Percentiles rank a stretch among this genome's conserved stretches.
phyloP scores from a whole-genome alignment of 2,888 invertebrate species.

The Drosophila macrothrix region DNA sequence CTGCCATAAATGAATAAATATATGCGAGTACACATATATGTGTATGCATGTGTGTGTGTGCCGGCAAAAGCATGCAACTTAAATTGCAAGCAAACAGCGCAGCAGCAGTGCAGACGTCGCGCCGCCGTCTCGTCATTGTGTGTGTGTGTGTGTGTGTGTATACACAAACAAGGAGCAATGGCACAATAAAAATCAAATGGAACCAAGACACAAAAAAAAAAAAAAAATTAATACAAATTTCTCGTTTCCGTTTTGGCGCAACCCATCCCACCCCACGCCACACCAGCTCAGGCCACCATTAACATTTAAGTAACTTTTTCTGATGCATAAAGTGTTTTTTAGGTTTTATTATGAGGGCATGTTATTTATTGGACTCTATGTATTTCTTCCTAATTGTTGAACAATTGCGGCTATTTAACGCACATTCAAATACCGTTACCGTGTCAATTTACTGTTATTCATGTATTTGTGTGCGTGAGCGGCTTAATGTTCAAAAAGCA shows the following conservation, averaged over 20 bases:
- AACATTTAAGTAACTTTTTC: conserved; percentile 16
- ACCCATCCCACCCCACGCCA: conserved; percentile 24
- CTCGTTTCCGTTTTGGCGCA: conserved; percentile 54
- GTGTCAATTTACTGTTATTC: conserved; percentile 9
- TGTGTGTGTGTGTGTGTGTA: conserved; percentile 2
- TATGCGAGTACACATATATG: conserved; percentile 5
- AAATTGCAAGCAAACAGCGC: conserved; percentile 42
- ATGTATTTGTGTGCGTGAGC: conserved; percentile 9
- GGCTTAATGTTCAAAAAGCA: conserved; percentile 26
- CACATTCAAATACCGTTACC: conserved; percentile 39
- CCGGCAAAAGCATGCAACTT: conserved; percentile 56
- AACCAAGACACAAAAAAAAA: conserved; percentile 42
- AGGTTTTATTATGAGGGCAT: conserved; percentile 26
- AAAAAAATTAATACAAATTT: conserved; percentile 61
- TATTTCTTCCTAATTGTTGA: conserved; percentile 37
- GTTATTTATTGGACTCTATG: conserved; percentile 7
- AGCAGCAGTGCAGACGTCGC: conserved; percentile 42
- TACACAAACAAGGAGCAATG: conserved; percentile 58
- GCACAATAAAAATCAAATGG: conserved; percentile 61
- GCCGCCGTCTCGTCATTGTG: conserved; percentile 47
- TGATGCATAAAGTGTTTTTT: conserved; percentile 10
- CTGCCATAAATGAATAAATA: conserved; percentile 11
- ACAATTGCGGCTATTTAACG: conserved; percentile 50
- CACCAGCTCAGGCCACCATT: conserved; percentile 17
- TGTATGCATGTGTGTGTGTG: conserved; percentile 17